These are phyloP conservation scores for Agraylea sexmaculata DNA, from an alignment of 1,140 invertebrate genomes.

Conservation along the genomic window DNA sequence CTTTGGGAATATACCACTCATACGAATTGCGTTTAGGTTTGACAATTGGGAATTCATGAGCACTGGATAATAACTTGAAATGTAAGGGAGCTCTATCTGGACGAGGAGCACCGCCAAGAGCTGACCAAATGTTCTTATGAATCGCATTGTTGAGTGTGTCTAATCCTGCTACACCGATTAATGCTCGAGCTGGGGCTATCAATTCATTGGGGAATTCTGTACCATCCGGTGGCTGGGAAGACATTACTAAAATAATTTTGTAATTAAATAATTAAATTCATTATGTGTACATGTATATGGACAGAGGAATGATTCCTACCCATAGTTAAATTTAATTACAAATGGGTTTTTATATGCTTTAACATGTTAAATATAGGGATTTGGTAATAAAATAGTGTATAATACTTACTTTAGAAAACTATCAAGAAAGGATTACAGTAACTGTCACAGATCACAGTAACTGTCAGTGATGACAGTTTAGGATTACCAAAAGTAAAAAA, in stretches of 20 bases:
- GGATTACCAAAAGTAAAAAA: too few species aligned
- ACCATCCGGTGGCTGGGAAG: conserved; percentile 37
- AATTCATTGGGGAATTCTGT: conserved; percentile 65
- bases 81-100: conserved; percentile 71
- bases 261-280: conserved; percentile 1
- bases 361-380: too few species aligned
- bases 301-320: too few species aligned
- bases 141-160: conserved; percentile 73
- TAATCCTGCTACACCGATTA: conserved; percentile 76
- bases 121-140: conserved; percentile 86
- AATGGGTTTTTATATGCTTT: too few species aligned
- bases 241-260: conserved; percentile 23
- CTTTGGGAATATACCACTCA: conserved; percentile 93
- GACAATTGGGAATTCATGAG: conserved; percentile 77
- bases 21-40: conserved; percentile 87
- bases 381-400: too few species aligned
- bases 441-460: too few species aligned
- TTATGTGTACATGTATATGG: too few species aligned
- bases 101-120: conserved; percentile 70
- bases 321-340: too few species aligned
- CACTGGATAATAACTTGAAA: conserved; percentile 67
- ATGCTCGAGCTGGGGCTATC: conserved; percentile 63
- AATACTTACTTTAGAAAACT: too few species aligned
- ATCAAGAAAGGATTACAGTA: too few species aligned
- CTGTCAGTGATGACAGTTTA: too few species aligned